Evolutionary conservation across 2,113 vertebrate genomes (phyloP).

Genomic region (Etia nguti): DNA sequence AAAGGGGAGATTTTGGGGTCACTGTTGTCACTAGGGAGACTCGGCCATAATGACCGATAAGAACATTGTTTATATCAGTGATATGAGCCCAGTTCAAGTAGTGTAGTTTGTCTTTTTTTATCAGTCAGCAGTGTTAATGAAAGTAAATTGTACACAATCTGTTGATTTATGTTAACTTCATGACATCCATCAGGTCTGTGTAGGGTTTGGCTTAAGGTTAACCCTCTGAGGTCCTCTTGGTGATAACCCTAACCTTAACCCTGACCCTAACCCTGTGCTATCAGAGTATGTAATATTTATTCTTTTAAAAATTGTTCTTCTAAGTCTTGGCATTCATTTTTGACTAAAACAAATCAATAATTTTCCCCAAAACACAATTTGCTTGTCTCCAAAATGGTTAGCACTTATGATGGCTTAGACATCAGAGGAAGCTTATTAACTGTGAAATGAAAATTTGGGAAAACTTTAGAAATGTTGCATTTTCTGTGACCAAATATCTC

Average conservation of each 20-base stretch:
- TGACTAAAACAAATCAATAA: not conserved
- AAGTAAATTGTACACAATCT: not conserved
- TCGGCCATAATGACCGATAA: not conserved
- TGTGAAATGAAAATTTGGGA: not conserved
- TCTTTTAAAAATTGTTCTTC: not conserved
- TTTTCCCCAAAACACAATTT: rapidly evolving
- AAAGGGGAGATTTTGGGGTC: not conserved
- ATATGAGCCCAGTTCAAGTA: not conserved
- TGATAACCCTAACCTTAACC: not conserved
- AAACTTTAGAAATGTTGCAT: not conserved
- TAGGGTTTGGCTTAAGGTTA: not conserved
- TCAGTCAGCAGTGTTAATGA: not conserved
- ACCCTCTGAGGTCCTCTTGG: not conserved
- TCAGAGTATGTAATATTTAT: not conserved
- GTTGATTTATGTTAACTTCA: not conserved
- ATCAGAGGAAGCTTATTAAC: not conserved
- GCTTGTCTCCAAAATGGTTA: not conserved
- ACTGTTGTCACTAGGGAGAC: not conserved
- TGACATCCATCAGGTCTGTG: not conserved
- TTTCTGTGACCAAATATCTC: not conserved
- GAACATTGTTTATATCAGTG: not conserved
- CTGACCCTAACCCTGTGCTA: not conserved
- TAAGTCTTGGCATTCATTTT: not conserved
- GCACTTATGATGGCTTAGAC: not conserved
- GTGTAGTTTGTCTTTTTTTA: not conserved